Conservation (phyloP, 2,888 invertebrate genomes). For the Xestoiulus laeticollis region DNA sequence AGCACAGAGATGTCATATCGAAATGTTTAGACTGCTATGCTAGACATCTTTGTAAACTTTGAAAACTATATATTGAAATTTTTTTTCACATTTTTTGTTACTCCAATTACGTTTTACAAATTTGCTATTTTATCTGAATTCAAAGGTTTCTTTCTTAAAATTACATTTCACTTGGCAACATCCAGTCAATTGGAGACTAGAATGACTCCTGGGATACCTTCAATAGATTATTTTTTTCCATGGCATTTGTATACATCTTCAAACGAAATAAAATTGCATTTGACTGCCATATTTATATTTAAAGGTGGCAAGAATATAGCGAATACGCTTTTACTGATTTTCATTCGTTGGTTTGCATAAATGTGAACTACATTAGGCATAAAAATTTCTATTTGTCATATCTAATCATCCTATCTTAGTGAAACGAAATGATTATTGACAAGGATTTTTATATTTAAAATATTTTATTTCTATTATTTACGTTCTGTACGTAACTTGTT, state of each 20-base stretch:
- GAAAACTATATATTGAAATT: neutral
- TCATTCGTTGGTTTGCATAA: neutral
- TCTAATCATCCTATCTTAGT: neutral
- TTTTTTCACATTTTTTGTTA: neutral
- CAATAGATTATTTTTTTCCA: neutral
- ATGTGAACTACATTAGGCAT: neutral
- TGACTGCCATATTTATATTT: neutral
- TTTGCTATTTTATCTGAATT: neutral
- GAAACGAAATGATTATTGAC: neutral
- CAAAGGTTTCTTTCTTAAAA: neutral
- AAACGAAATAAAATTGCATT: neutral
- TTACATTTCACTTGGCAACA: neutral
- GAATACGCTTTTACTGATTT: neutral
- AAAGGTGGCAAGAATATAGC: neutral
- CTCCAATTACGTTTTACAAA: neutral
- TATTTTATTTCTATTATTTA: too few species aligned
- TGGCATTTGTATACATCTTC: neutral
- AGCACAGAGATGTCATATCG: too few species aligned
- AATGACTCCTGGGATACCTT: neutral
- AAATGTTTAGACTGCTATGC: too few species aligned
- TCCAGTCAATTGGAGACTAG: neutral
- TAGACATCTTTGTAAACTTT: neutral
- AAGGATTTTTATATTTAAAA: neutral
- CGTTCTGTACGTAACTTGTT: too few species aligned
- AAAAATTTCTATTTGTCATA: neutral